Conservation (phyloP, 2,113 vertebrate genomes). For the Spea bombifrons region DNA sequence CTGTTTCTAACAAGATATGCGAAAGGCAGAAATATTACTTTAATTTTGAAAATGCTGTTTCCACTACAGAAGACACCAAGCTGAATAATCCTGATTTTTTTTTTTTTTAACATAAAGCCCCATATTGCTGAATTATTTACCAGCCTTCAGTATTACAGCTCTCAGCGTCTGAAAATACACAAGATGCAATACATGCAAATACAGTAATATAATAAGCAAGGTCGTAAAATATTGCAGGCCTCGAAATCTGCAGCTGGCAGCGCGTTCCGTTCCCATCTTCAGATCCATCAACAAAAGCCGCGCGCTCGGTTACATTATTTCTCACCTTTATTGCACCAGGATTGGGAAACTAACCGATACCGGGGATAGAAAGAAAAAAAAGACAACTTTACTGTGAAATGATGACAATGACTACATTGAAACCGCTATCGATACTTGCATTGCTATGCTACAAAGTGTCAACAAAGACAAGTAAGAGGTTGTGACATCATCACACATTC, state of each 20-base stretch:
- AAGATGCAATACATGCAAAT: slow-evolving; percentile 8
- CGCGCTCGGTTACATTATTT: too few species aligned
- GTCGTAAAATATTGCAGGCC: background rate
- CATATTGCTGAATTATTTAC: slow-evolving; percentile 29
- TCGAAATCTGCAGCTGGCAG: background rate
- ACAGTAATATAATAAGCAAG: background rate
- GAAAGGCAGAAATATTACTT: background rate
- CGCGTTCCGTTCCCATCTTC: background rate
- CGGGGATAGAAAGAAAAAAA: too few species aligned
- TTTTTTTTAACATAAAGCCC: background rate
- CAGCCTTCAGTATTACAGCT: background rate
- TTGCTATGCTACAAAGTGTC: too few species aligned
- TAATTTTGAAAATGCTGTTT: background rate
- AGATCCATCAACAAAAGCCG: background rate
- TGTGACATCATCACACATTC: too few species aligned
- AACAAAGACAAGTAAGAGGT: too few species aligned
- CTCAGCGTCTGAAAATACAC: background rate
- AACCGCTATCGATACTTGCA: too few species aligned
- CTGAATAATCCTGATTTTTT: background rate
- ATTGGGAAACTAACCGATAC: too few species aligned
- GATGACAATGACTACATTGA: too few species aligned
- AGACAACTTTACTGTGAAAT: too few species aligned
- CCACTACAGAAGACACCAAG: slow-evolving; percentile 1
- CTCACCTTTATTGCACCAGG: too few species aligned
- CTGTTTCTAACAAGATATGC: background rate